Evolutionary conservation across 1,140 invertebrate species (phyloP), one percentile per base, ranked within the genome.

Genomic region (Drosophila baimaii): DNA sequence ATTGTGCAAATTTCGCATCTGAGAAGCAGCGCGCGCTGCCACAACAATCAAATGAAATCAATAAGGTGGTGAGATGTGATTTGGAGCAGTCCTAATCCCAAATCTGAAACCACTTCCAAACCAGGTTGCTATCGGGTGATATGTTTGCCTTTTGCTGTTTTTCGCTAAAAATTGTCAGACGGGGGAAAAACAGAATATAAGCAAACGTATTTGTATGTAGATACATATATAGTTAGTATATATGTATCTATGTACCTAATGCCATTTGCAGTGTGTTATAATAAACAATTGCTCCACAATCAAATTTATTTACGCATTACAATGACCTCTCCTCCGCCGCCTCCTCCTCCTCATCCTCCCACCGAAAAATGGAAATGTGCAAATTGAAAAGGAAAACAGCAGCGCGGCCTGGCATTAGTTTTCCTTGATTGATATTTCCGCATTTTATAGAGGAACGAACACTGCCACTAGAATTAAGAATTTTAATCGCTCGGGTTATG

Each of bases 111-210:
- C 39, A 57, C 46, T 63, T 68, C 23, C 31, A 62, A 55, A 35
- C 44, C 66, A 13, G 56, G 31, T 39, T 39, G 47, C 31, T 64
- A 35, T 44, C 37, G 23, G 27, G 27, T 15, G 17, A 9, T 17
- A 21, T 85, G 63, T 85, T 85, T 86, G 56, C 25, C 57, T 78
- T 83, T 86, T 79, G 79, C 76, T 86, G 83, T 88, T 86, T 66
- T 86, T 71, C 66, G 83, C 83, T 79, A 86, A 86, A 52, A 86
- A 79, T 13, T 43, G 44, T 62, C 52, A 61, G 56, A 56, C 61
- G 35, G 43, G 43, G 33, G 29, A n/a, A 46, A 51, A 47, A 27
- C 35, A 33, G 46, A 35, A 65, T n/a, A 58, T 21, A 35, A 27
- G 13, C 21, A 64, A 43, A 54, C 19, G 61, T n/a, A 29, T 43